Conservation (phyloP, 2,888 invertebrate species). For the Lithophane leautieri region DNA sequence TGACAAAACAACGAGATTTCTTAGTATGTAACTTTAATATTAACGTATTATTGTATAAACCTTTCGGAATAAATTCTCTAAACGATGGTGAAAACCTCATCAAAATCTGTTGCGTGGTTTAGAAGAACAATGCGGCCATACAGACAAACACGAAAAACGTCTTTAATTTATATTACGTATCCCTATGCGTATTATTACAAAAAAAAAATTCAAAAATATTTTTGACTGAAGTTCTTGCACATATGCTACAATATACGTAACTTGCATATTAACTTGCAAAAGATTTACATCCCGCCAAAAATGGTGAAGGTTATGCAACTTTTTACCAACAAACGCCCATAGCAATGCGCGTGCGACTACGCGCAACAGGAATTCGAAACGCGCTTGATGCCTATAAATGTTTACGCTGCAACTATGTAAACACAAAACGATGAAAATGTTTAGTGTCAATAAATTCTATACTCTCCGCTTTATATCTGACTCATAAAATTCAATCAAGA, state of each 20-base stretch:
- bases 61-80: too few species aligned
- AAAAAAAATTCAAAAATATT: neutral
- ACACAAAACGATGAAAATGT: constrained; percentile 48
- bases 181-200: neutral
- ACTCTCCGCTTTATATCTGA: constrained; percentile 25
- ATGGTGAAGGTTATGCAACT: constrained; percentile 25
- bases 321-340: constrained; percentile 21
- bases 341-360: neutral
- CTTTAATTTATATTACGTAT: too few species aligned
- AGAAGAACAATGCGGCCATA: too few species aligned
- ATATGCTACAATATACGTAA: neutral
- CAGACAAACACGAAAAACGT: too few species aligned
- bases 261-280: neutral
- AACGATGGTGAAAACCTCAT: too few species aligned
- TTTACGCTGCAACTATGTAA: constrained; percentile 46
- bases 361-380: constrained; percentile 26
- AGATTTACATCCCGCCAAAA: neutral
- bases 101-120: too few species aligned
- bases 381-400: constrained; percentile 40
- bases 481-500: constrained; percentile 51
- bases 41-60: too few species aligned
- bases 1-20: too few species aligned
- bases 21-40: too few species aligned
- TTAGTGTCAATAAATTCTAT: constrained; percentile 47
- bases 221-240: neutral